Base-by-base conservation (phyloP, 2,797 vertebrate species). In the Melanotaenia pygmaea region DNA sequence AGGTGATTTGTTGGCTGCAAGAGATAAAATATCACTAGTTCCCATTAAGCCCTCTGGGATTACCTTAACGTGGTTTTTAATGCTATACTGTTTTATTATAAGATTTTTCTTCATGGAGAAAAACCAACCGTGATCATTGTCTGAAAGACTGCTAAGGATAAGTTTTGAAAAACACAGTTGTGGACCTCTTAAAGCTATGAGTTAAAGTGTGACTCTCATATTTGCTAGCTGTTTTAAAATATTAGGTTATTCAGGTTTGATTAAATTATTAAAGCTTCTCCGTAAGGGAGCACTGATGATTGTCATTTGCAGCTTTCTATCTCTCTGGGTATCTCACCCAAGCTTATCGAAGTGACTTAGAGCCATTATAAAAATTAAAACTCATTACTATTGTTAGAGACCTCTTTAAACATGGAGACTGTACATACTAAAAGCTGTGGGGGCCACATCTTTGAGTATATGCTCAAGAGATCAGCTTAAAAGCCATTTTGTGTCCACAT, bases 241-340 rank as follows among this genome's bases (percentile, higher is more conserved):
- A 96, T 85, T 86, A 89, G 82, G 86, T 91, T 94, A 96, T 98
- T 97, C 97, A 98, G 96, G 97, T 97, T 97, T 97, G 93, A 95
- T 95, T 96, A 94, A 94, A 86, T 84, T 91, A 70, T 88, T 89
- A 90, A 91, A 89, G 85, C 86, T 94, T 91, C 87, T 86, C 50
- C 57, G 58, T 75, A 64, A 79, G 70, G 84, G 91, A 87, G 86
- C 84, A 35, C 84, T 87, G 85, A 95, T 95, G 97, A 96, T 96
- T 96, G 96, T 97, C 94, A 95, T 96, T 95, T 96, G 93, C 94
- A 96, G 89, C 92, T 94, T 94, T 95, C 86, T 95, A 95, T 84
- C 78, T 90, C 94, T 85, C 88, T 90, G 81, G 93, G 88, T 90
- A 77, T 80, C 76, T 85, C 68, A 83, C 88, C 91, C 77, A 66